phyloP scores from a whole-genome alignment of 2,888 invertebrate species.

The Idaea aversata region DNA sequence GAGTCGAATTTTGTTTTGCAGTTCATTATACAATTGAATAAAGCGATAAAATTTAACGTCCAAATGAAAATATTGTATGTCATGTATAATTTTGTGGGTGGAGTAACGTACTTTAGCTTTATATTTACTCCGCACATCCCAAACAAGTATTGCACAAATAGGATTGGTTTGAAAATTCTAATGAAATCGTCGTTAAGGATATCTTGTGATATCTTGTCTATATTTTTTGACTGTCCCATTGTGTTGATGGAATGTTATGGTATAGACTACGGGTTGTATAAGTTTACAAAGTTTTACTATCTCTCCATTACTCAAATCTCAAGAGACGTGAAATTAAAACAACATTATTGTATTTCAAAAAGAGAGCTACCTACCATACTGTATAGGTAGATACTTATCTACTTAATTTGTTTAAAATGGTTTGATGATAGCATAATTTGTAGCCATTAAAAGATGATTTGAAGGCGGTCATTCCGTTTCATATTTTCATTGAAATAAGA shows the following conservation, averaged over 20 bases:
- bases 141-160: slow-evolving; percentile 38
- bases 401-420: no score
- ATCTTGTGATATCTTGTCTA: slow-evolving; percentile 33
- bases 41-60: slow-evolving; percentile 33
- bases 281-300: neutral
- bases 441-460: neutral
- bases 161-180: slow-evolving; percentile 44
- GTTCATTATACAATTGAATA: slow-evolving; percentile 26
- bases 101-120: slow-evolving; percentile 48
- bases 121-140: slow-evolving; percentile 51
- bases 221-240: slow-evolving; percentile 22
- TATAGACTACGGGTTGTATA: neutral
- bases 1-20: slow-evolving; percentile 34
- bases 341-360: neutral
- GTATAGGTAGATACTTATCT: neutral
- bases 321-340: neutral
- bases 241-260: neutral
- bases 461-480: neutral
- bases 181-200: slow-evolving; percentile 55
- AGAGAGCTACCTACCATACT: neutral
- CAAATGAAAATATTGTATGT: slow-evolving; percentile 41
- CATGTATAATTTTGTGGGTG: slow-evolving; percentile 38
- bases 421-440: neutral
- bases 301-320: neutral
- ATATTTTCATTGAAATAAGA: neutral